Evolutionary conservation across 1,140 invertebrate genomes (phyloP), one percentile per base, ranked within the genome.

Genomic region (Melanaphis sacchari): DNA sequence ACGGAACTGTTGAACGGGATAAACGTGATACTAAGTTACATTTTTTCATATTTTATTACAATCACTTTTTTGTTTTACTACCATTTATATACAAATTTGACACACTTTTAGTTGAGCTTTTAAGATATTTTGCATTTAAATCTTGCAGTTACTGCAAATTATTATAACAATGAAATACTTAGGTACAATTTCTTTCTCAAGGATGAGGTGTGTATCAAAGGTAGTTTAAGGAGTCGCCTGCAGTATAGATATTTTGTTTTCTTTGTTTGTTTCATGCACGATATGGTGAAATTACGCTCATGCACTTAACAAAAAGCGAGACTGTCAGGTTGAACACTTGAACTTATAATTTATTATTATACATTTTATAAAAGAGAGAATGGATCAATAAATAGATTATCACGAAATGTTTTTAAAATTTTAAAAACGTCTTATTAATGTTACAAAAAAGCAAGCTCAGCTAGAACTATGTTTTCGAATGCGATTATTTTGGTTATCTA

Each of bases 1-100:
- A 93, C 46, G 8, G 21, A 54, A 93, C 90, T 43, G 26, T 81
- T 76, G 11, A 54, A 81, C 54, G n/a, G 43, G 54, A 76, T 76
- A 91, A 91, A 91, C 90, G 90, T 91, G 90, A 91, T 91, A 7
- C 31, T 22, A 41, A n/a, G 90, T 76, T 81, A n/a, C 54, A 76
- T 41, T 59, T 90, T 90, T 59, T 90, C 22, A 31, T 41, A 43
- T 66, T 91, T 89, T 52, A 89, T 89, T 49, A 36, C 31, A 52
- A 89, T 52, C n/a, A 89, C 49, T 52, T 46, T 87, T 46, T 89
- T 89, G n/a, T 52, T 89, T 4, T 38, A 89, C 88, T 15, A 9
- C 54, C 8, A 89, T 89, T 89, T 89, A 24, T 54, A 22, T 52
- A 52, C 21, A 40, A 38, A 89, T 89, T 52, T 40, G 46, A 89